Evolutionary conservation across 2,113 vertebrate species (phyloP), one percentile per base, ranked within the genome.

Genomic region (Corydoras sp.): DNA sequence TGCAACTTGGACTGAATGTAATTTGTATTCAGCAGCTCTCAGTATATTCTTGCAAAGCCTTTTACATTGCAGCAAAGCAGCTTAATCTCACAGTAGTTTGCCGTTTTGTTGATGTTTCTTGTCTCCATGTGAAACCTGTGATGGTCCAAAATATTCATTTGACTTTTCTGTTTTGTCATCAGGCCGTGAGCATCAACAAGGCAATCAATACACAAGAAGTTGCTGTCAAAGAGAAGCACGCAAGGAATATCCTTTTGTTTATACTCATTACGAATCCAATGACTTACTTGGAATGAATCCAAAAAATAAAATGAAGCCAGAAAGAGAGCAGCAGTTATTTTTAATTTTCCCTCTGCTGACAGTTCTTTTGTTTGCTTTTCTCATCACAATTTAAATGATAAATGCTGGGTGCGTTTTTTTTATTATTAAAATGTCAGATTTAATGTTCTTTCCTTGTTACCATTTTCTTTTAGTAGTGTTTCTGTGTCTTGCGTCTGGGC

Each of bases 171-270:
- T 65, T 64, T 77, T 72, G 13, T 53, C 3, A 88, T 75, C 91
- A 99, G 97, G 93, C 93, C 2, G 94, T 98, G 90, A 99, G 97
- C 91, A 98, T 99, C 94, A 99, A 97, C 89, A 99, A 99, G 88
- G 97, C 97, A 79, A 98, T 99, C 92, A 99, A 99, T 83, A 92
- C 94, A 0, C 97, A 99, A 91, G 97, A 99, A 91, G 93, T 97
- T 32, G 96, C 95, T 64, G 96, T 99, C 85, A 99, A 99, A 89
- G 97, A 99, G 87, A 99, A 99, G 81, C 96, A 98, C 18, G 96
- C 95, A 88, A 93, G 96, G 88, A 99, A 98, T 99, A 99, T 98
- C 97, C 95, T 99, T 86, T 90, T 53, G 11, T 32, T 62, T 24
- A 18, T 13, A 5, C 9, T 61, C 51, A 14, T 53, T 10, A 14